Base-by-base conservation (phyloP, 2,113 vertebrate species). In the Rallus limicola region DNA sequence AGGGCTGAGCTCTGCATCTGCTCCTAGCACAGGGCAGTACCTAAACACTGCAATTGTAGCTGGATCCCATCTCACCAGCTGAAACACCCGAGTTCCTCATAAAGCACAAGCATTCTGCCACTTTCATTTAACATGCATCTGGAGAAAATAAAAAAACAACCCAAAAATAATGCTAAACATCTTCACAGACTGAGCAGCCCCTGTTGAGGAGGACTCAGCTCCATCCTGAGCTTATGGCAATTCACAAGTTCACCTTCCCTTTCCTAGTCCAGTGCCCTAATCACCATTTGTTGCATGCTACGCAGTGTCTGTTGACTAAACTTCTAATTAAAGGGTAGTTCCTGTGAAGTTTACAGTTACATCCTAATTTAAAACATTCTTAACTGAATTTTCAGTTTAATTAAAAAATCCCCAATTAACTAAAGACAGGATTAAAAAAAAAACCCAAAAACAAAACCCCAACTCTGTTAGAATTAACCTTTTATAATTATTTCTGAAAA, bases 271-370 rank as follows among this genome's bases (percentile, higher is more conserved):
- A 8, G 19, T 34, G 55, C 23, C 18, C 56, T 58, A n/a, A 67
- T 11, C 91, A 53, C 10, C 34, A 42, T 34, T 17, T 71, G 15
- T 33, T 72, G 25, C 26, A 56, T 12, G 9, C 52, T 36, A 67
- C 4, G 3, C 21, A 46, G 42, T 1, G 1, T 9, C 0, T 76
- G 24, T 0, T 46, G 36, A 84, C n/a, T 59, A 81, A 69, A 82
- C 90, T 38, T 60, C 48, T 60, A 23, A 36, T 71, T 79, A 68
- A 88, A 87, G 64, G 25, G 13, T n/a, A 72, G 20, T 55, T 82
- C 79, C 58, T 33, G 36, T 16, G 25, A 78, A 87, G 10, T 31
- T 85, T 68, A 74, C 31, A 75, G n/a, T 25, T 64, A 46, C 0
- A 52, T 13, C 16, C 17, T 34, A 21, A 5, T 11, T n/a, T 10